Percentiles rank a stretch among this genome's conserved stretches.
Conservation (phyloP, 2,113 vertebrate species). For the Hiodon alosoides region DNA sequence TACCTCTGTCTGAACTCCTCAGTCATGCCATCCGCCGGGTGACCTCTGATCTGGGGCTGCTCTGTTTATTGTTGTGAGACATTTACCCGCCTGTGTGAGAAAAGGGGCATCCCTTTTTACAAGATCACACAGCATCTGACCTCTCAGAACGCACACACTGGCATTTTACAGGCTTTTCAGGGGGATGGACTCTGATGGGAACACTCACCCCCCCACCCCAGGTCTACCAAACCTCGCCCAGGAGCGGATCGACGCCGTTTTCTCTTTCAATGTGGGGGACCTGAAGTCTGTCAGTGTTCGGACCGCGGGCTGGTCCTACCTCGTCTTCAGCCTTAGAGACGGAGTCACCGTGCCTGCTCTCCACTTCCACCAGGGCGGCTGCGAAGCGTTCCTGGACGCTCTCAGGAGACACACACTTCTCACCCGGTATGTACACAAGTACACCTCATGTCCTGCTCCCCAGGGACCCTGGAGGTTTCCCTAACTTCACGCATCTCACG, state of each 20-base stretch:
- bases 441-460: background rate
- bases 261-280: conserved; percentile 80
- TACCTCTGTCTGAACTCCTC: background rate
- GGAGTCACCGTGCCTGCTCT: conserved; percentile 72
- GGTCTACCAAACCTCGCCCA: conserved; percentile 49
- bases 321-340: conserved; percentile 82
- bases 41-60: too few species aligned
- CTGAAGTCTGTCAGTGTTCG: conserved; percentile 81
- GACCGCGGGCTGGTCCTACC: conserved; percentile 82
- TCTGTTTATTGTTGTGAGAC: background rate
- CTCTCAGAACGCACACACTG: too few species aligned
- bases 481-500: too few species aligned
- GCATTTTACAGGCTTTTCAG: too few species aligned
- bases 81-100: background rate
- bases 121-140: too few species aligned
- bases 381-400: conserved; percentile 65
- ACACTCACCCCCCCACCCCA: conserved; percentile 28
- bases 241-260: conserved; percentile 77
- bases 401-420: conserved; percentile 69
- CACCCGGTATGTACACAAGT: conserved; percentile 55
- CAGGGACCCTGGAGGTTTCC: too few species aligned
- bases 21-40: background rate
- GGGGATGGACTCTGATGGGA: too few species aligned
- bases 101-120: too few species aligned
- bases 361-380: conserved; percentile 77